Evolutionary conservation across 1,140 invertebrate genomes (phyloP).

Genomic region (Diorhabda carinulata): DNA sequence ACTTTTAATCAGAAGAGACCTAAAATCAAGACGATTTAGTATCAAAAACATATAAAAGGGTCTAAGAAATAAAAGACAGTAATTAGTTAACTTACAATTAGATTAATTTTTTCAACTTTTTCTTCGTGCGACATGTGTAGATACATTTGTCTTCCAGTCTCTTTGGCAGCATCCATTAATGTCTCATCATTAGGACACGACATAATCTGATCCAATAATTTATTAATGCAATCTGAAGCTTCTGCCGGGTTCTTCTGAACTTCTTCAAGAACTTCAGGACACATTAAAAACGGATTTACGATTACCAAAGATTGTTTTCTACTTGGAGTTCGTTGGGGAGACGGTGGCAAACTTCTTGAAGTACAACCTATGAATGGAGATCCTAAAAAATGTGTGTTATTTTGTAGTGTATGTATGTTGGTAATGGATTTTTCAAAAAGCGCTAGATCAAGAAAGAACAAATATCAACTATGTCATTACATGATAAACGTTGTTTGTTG

Average conservation of each 20-base stretch:
- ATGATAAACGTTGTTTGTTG: too few species aligned
- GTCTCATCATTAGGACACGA: constrained; percentile 64
- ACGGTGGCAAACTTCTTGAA: constrained; percentile 72
- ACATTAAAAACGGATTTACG: constrained; percentile 51
- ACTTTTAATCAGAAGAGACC: too few species aligned
- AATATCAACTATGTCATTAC: too few species aligned
- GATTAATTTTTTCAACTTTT: constrained; percentile 63
- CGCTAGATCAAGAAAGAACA: constrained; percentile 27
- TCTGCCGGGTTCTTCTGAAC: constrained; percentile 41
- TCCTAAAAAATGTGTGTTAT: constrained; percentile 37
- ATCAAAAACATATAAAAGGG: too few species aligned
- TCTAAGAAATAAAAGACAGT: too few species aligned
- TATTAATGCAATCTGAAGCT: constrained; percentile 41
- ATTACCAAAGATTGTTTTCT: constrained; percentile 52
- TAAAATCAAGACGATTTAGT: too few species aligned
- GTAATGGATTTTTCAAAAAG: constrained; percentile 29
- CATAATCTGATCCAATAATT: constrained; percentile 51
- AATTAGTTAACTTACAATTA: constrained; percentile 55
- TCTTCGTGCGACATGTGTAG: constrained; percentile 57
- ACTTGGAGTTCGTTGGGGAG: constrained; percentile 64
- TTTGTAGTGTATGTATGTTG: background rate
- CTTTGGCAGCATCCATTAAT: constrained; percentile 74
- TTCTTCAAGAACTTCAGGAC: constrained; percentile 48
- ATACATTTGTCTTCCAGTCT: constrained; percentile 72
- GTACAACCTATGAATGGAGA: constrained; percentile 48